These are phyloP conservation scores for Heterodera filipjevi DNA, from an alignment of 2,888 invertebrate genomes.

Conservation along the genomic window DNA sequence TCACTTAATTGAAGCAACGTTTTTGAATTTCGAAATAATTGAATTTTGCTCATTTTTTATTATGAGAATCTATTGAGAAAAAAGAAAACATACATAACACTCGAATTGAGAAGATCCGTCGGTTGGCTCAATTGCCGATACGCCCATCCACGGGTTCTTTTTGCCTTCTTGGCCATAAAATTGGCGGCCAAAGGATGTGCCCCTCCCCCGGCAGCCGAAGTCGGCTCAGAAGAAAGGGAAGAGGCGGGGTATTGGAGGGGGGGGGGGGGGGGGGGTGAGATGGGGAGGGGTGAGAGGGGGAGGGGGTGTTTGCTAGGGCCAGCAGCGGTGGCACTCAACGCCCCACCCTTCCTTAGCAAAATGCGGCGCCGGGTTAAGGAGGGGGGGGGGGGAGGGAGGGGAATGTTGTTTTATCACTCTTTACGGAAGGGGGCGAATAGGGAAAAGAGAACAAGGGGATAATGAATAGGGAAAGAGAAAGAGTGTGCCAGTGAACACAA, in stretches of 20 bases:
- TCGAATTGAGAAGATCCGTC: not conserved
- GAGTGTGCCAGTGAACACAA: not conserved
- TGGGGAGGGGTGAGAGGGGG: not conserved
- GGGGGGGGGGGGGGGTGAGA: no score
- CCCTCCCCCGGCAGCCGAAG: not conserved
- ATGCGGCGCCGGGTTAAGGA: not conserved
- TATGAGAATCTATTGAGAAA: no score
- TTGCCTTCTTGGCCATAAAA: conserved; percentile 12
- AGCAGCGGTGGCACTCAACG: not conserved
- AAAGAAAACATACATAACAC: not conserved
- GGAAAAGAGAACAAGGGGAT: not conserved
- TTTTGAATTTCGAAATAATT: no score
- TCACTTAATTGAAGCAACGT: no score
- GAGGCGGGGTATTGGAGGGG: not conserved
- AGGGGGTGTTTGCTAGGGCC: not conserved
- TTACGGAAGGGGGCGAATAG: not conserved
- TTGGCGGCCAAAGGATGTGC: conserved; percentile 2
- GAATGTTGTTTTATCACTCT: not conserved
- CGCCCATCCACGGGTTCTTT: not conserved
- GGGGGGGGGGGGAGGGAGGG: not conserved
- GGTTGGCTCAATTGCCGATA: conserved; percentile 1
- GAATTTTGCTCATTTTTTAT: no score
- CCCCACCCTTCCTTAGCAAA: not conserved
- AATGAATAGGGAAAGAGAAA: not conserved
- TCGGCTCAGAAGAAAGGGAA: not conserved